Evolutionary conservation across 2,113 vertebrate genomes (phyloP).

Genomic region (Psephotus haematonotus): DNA sequence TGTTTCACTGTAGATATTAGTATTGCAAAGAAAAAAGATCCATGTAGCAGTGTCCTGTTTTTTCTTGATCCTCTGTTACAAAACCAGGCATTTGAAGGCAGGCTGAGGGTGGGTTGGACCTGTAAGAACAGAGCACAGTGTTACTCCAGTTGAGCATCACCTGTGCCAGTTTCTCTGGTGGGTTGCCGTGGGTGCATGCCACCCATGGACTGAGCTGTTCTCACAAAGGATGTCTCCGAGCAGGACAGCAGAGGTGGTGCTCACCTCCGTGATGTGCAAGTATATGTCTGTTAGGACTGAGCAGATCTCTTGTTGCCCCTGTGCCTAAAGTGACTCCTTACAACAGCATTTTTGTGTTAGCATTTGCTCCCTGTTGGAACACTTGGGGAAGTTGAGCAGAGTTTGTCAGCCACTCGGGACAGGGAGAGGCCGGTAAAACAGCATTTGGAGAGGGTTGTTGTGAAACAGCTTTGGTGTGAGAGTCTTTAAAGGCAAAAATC

Average conservation of each 20-base stretch:
- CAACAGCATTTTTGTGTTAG: not conserved
- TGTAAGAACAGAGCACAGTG: not conserved
- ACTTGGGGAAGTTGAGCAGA: not conserved
- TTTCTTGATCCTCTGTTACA: not conserved
- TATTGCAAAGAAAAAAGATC: conserved; percentile 18
- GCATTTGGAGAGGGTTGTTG: not conserved
- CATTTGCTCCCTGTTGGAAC: fast-evolving
- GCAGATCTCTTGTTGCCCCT: not conserved
- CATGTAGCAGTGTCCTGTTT: not conserved
- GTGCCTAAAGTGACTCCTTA: not conserved
- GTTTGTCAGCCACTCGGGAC: fast-evolving
- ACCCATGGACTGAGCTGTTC: not conserved
- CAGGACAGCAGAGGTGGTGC: not conserved
- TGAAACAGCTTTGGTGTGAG: not conserved
- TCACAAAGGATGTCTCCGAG: not conserved
- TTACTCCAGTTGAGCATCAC: not conserved
- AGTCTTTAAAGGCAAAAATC: not conserved
- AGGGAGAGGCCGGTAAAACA: fast-evolving
- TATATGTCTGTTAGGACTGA: not conserved
- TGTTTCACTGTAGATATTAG: conserved; percentile 41
- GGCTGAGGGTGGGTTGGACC: not conserved
- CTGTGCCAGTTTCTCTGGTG: not conserved
- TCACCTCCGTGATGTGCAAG: not conserved
- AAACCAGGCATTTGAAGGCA: not conserved
- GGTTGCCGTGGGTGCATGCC: fast-evolving